phyloP scores from a whole-genome alignment of 2,888 invertebrate species.

The Sisyra nigra region DNA sequence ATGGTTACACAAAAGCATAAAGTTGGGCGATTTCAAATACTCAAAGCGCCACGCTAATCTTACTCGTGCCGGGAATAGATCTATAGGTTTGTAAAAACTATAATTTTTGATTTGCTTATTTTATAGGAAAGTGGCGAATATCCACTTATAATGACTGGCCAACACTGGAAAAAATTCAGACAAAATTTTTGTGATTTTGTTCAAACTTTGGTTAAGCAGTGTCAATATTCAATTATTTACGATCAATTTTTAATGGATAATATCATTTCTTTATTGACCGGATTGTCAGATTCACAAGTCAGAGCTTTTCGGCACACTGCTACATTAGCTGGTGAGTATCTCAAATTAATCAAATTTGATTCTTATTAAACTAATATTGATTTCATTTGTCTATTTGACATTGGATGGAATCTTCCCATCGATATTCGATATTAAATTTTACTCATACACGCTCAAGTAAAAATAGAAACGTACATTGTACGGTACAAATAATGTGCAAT shows the following conservation, averaged over 20 bases:
- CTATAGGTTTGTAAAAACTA: no score
- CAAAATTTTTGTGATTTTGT: conserved; percentile 96
- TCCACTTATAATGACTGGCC: conserved; percentile 92
- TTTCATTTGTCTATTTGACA: conserved; percentile 4
- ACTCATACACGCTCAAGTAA: no score
- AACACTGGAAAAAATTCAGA: conserved; percentile 93
- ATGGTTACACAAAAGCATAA: no score
- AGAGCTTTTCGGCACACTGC: conserved; percentile 87
- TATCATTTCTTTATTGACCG: conserved; percentile 91
- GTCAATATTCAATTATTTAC: conserved; percentile 97
- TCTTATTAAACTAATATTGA: conserved; percentile 1
- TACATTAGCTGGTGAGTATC: conserved; percentile 78
- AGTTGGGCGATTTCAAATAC: no score
- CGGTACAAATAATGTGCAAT: no score
- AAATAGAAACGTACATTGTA: no score
- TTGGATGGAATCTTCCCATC: no score
- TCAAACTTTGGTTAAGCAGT: conserved; percentile 88
- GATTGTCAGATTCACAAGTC: conserved; percentile 94
- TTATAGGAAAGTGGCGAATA: conserved; percentile 92
- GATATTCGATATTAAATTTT: no score
- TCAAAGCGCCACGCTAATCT: no score
- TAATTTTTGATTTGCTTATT: no score
- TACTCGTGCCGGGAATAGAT: no score
- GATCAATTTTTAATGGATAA: conserved; percentile 99
- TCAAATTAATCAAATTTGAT: no score